Evolutionary conservation across 2,888 invertebrate species (phyloP).

Genomic region (Eulithis prunata): DNA sequence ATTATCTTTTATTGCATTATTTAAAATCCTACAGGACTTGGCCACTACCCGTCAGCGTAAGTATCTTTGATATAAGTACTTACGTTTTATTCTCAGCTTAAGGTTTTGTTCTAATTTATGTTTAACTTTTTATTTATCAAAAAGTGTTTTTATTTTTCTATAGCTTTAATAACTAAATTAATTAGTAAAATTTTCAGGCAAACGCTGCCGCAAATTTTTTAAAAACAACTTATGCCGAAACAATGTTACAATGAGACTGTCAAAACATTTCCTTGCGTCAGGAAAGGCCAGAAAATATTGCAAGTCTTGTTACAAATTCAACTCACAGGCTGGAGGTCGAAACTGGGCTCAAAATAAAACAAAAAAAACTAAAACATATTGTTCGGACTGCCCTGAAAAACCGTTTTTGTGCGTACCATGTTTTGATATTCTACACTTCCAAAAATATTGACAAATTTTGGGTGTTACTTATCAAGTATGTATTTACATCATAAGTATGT

Average conservation of each 20-base stretch:
- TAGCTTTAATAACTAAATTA: neutral
- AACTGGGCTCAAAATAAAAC: constrained; percentile 5
- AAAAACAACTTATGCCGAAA: neutral
- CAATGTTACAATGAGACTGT: neutral
- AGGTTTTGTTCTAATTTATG: no score
- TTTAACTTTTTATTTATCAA: no score
- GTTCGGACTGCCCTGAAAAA: constrained; percentile 4
- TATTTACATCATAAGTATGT: no score
- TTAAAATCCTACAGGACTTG: no score
- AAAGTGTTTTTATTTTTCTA: no score
- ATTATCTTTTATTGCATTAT: no score
- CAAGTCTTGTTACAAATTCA: constrained; percentile 5
- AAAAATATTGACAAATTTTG: neutral
- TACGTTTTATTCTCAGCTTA: no score
- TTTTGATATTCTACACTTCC: constrained; percentile 3
- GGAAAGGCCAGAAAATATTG: constrained; percentile 1
- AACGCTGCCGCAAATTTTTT: neutral
- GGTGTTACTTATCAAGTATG: no score
- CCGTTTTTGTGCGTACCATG: neutral
- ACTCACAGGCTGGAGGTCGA: neutral
- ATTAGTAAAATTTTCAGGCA: constrained; percentile 1
- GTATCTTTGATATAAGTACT: no score
- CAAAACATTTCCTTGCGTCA: neutral
- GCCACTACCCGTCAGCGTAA: no score
- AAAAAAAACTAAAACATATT: neutral